phyloP scores from a whole-genome alignment of 2,797 vertebrate genomes.

The Scolopax rusticola region DNA sequence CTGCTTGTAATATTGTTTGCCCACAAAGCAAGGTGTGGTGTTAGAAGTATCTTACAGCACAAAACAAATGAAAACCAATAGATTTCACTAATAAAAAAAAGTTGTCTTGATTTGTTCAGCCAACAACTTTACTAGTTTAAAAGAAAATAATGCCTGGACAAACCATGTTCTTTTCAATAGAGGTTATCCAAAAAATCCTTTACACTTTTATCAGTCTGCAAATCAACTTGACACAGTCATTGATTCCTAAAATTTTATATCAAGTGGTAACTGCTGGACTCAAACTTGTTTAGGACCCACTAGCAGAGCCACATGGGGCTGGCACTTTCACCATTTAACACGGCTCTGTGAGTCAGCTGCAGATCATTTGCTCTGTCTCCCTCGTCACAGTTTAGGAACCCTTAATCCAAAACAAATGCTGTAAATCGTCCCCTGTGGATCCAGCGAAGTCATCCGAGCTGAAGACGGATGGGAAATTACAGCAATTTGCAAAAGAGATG shows the following conservation, averaged over 20 bases:
- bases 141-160: background rate
- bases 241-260: background rate
- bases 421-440: background rate
- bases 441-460: background rate
- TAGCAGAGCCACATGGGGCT: background rate
- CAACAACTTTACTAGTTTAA: background rate
- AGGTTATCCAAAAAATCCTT: background rate
- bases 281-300: background rate
- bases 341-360: constrained; percentile 27
- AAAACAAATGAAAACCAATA: background rate
- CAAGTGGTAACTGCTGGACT: background rate
- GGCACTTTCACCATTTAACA: background rate
- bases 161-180: background rate
- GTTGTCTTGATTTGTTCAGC: background rate
- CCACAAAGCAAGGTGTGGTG: constrained; percentile 4
- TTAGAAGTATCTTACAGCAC: background rate
- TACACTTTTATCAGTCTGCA: background rate
- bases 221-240: background rate
- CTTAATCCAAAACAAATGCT: constrained; percentile 54
- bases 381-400: constrained; percentile 42
- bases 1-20: background rate
- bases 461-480: constrained; percentile 55
- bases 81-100: background rate
- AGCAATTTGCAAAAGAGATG: constrained; percentile 33
- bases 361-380: constrained; percentile 29